Percentiles rank a stretch among this genome's conserved stretches.
These are phyloP conservation scores for Stenodema calcarata DNA, from an alignment of 2,888 invertebrate genomes.

Conservation along the genomic window DNA sequence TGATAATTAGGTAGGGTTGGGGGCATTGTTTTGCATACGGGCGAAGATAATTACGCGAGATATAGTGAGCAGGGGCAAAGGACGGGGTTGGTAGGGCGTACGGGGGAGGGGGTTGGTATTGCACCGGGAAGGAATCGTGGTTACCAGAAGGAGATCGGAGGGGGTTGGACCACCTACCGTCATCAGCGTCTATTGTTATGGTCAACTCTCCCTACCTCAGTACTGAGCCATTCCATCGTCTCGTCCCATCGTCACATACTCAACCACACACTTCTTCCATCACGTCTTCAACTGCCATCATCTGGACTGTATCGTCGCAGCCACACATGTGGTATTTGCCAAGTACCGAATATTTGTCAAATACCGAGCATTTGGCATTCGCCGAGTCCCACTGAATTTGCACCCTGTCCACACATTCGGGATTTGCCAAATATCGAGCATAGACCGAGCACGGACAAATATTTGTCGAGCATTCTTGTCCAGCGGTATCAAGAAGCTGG, in stretches of 20 bases:
- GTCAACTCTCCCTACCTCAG: constrained; percentile 2
- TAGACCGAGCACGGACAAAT: too few relatives aligned
- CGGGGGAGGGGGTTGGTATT: neutral
- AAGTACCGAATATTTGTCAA: too few relatives aligned
- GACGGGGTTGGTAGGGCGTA: neutral
- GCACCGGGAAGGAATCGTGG: neutral
- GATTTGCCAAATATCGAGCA: too few relatives aligned
- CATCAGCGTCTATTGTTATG: constrained; percentile 38
- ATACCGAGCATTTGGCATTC: too few relatives aligned
- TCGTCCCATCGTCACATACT: constrained; percentile 5
- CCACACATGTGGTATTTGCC: too few relatives aligned
- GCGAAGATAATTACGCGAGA: constrained; percentile 49
- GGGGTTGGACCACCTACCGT: constrained; percentile 31
- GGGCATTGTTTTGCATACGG: constrained; percentile 51
- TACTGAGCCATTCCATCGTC: neutral
- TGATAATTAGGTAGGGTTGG: constrained; percentile 50
- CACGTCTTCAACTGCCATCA: neutral
- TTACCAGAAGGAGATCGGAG: neutral
- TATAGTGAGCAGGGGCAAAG: constrained; percentile 26
- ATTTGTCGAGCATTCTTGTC: too few relatives aligned
- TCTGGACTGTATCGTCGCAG: neutral
- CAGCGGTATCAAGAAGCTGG: too few relatives aligned
- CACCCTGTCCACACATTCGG: too few relatives aligned
- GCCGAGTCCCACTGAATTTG: too few relatives aligned
- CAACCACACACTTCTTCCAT: neutral